phyloP scores from a whole-genome alignment of 2,888 invertebrate species.

The Chrysolina americana region DNA sequence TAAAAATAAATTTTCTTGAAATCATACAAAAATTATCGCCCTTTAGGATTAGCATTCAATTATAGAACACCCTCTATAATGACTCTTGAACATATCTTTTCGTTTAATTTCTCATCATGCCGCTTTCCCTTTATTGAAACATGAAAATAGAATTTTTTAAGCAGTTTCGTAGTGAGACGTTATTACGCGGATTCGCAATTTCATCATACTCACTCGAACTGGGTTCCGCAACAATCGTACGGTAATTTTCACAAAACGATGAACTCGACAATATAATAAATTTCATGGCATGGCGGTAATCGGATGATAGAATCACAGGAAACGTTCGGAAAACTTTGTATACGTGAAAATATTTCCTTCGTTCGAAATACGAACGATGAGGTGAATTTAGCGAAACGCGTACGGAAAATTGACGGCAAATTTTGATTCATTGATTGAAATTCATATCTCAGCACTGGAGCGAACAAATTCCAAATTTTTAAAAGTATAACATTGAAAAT shows the following conservation, averaged over 20 bases:
- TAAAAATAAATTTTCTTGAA: no score
- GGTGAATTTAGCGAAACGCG: neutral
- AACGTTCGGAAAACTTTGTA: conserved; percentile 44
- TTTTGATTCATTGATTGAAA: neutral
- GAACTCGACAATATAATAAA: conserved; percentile 12
- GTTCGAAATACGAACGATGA: neutral
- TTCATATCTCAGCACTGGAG: no score
- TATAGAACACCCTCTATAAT: no score
- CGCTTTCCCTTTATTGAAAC: neutral
- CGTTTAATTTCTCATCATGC: neutral
- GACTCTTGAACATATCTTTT: neutral
- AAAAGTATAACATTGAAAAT: no score
- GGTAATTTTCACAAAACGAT: neutral
- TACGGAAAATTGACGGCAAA: neutral
- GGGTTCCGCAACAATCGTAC: neutral
- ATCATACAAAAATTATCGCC: no score
- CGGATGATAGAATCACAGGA: conserved; percentile 42
- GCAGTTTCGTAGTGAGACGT: neutral
- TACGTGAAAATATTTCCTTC: conserved; percentile 43
- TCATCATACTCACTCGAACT: neutral
- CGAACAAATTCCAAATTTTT: no score
- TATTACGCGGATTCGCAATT: neutral
- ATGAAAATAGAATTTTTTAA: neutral
- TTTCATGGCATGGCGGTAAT: conserved; percentile 21
- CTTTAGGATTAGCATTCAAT: no score